phyloP scores from a whole-genome alignment of 2,888 invertebrate species.

The Acrocera orbiculus region DNA sequence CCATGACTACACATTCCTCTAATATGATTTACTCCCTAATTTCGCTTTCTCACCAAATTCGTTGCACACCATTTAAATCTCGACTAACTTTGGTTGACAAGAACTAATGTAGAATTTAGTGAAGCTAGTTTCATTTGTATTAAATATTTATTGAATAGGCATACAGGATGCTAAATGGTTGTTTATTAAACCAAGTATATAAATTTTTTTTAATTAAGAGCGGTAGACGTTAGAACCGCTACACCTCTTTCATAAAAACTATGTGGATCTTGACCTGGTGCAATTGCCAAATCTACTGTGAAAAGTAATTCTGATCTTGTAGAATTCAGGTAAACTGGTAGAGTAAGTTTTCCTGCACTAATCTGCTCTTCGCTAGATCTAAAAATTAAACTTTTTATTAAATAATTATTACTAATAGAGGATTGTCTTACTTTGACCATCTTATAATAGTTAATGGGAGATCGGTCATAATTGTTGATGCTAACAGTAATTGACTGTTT shows the following conservation, averaged over 20 bases:
- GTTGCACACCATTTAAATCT: too few relatives aligned
- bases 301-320: conserved; percentile 88
- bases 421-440: conserved; percentile 55
- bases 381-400: not conserved
- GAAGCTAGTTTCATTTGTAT: too few relatives aligned
- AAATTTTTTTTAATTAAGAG: conserved; percentile 46
- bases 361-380: conserved; percentile 33
- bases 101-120: too few relatives aligned
- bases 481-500: conserved; percentile 74
- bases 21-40: too few relatives aligned
- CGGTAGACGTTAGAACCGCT: conserved; percentile 84
- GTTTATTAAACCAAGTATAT: too few relatives aligned
- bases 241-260: conserved; percentile 98
- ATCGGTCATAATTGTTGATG: conserved; percentile 90
- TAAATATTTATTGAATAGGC: too few relatives aligned
- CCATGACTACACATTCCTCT: too few relatives aligned
- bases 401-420: not conserved
- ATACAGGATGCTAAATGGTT: too few relatives aligned
- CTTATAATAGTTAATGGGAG: conserved; percentile 73
- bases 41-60: too few relatives aligned
- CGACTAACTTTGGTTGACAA: too few relatives aligned
- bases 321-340: conserved; percentile 95
- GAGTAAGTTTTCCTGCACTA: conserved; percentile 53
- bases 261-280: conserved; percentile 78
- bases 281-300: conserved; percentile 84